Base-by-base conservation (phyloP, 2,888 invertebrate genomes). In the Elmis aenea region DNA sequence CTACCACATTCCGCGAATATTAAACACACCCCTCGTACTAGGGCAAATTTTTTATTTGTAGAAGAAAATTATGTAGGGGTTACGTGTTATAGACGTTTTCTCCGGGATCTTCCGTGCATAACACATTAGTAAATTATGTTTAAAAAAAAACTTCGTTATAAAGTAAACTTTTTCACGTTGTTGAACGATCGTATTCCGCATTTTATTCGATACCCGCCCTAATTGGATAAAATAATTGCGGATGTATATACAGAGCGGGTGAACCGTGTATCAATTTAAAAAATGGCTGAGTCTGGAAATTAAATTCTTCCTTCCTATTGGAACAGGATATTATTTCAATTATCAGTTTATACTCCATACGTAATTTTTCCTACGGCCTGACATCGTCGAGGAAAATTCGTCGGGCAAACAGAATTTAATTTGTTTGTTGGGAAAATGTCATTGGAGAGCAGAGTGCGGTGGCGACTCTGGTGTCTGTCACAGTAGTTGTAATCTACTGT, bases 221-320 rank as follows among this genome's bases (percentile, higher is more conserved):
- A 60, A 61, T 59, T 61, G 58, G 59, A 60, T 58, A 58, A 57
- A 60, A 61, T 61, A 60, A 61, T 61, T 57, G 57, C 56, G 53
- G 53, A 38, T 37, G 44, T 36, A 48, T 44, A 38, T 52, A 52
- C 48, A 46, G 46, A 49, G 46, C 52, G 51, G 53, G 52, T 54
- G 51, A 50, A 52, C 47, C 52, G 52, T 52, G 50, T 51, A 50
- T 50, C 54, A 54, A 55, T 54, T 52, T 46, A 45, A 50, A 50
- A 50, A 50, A 45, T 39, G 38, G 45, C 39, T 39, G 38, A 44
- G 45, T 42, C 35, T 45, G 45, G 54, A 52, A 59, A 59, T 59
- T 59, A 55, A 60, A 59, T 57, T 57, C 57, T 57, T 57, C 57
- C 54, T 51, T 50, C 54, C 55, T 59, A 55, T 59, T 58, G 57